Conservation (phyloP, 1,140 invertebrate genomes). For the Mizuhopecten yessoensis region DNA sequence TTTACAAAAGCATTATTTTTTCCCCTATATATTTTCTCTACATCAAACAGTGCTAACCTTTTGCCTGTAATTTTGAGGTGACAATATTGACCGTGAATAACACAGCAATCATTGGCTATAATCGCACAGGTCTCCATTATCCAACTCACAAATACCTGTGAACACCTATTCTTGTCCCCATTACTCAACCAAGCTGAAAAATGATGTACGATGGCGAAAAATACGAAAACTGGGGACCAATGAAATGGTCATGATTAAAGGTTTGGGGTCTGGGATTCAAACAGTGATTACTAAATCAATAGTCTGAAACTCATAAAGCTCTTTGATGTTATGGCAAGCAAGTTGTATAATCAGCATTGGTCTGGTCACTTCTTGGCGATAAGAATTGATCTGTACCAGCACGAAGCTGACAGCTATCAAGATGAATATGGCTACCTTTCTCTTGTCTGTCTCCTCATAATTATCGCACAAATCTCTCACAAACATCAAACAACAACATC, state of each 20-base stretch:
- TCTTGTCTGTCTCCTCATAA: too few species aligned
- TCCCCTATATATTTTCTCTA: too few species aligned
- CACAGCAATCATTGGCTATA: not conserved
- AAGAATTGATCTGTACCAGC: conserved; percentile 20
- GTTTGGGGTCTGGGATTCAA: conserved; percentile 7
- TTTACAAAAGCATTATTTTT: too few species aligned
- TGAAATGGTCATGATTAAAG: not conserved
- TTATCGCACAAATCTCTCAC: too few species aligned
- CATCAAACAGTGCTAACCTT: not conserved
- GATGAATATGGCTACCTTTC: not conserved
- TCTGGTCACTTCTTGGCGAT: not conserved
- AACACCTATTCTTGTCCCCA: not conserved
- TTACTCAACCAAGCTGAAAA: not conserved
- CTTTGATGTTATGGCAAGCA: conserved; percentile 9
- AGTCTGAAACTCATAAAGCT: not conserved
- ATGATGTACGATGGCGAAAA: not conserved
- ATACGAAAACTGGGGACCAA: not conserved
- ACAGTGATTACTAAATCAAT: conserved; percentile 24
- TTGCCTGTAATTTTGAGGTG: not conserved
- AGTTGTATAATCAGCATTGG: not conserved
- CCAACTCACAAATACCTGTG: not conserved
- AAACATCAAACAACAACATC: too few species aligned
- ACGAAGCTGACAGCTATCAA: not conserved
- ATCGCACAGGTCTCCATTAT: not conserved
- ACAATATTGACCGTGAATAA: not conserved